Percentiles rank a stretch among this genome's conserved stretches.
These are phyloP conservation scores for Acrocera orbiculus DNA, from an alignment of 2,888 invertebrate genomes.

Conservation along the genomic window DNA sequence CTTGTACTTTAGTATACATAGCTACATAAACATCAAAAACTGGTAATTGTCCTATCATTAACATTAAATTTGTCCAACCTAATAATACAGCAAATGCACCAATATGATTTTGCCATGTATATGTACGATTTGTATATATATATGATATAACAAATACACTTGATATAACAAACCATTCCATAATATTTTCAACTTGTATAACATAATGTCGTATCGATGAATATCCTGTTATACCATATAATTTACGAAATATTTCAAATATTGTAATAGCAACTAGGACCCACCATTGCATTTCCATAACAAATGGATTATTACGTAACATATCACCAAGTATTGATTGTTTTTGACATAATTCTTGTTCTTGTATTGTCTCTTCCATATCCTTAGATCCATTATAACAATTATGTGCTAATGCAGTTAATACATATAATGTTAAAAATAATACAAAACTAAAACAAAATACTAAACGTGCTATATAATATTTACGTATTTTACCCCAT, in stretches of 20 bases:
- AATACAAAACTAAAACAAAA: slow-evolving; percentile 64
- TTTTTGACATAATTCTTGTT: slow-evolving; percentile 57
- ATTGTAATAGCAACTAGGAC: slow-evolving; percentile 59
- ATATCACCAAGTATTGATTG: slow-evolving; percentile 61
- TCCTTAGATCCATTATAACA: slow-evolving; percentile 69
- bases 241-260: slow-evolving; percentile 62
- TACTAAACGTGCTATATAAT: slow-evolving; percentile 61
- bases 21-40: slow-evolving; percentile 80
- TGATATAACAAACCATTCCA: slow-evolving; percentile 73
- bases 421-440: slow-evolving; percentile 62
- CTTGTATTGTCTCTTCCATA: slow-evolving; percentile 51
- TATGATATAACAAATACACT: slow-evolving; percentile 72
- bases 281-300: slow-evolving; percentile 73
- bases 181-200: slow-evolving; percentile 66
- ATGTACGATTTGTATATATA: slow-evolving; percentile 56
- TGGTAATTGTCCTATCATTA: slow-evolving; percentile 77
- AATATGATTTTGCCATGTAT: slow-evolving; percentile 73
- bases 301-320: slow-evolving; percentile 52
- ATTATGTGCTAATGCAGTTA: slow-evolving; percentile 67
- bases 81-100: slow-evolving; percentile 72
- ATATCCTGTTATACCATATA: slow-evolving; percentile 67
- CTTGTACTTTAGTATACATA: slow-evolving; percentile 77
- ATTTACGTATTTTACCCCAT: slow-evolving; percentile 80
- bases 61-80: slow-evolving; percentile 79
- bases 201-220: slow-evolving; percentile 66